phyloP scores from a whole-genome alignment of 2,888 invertebrate species.

The Deilephila elpenor region DNA sequence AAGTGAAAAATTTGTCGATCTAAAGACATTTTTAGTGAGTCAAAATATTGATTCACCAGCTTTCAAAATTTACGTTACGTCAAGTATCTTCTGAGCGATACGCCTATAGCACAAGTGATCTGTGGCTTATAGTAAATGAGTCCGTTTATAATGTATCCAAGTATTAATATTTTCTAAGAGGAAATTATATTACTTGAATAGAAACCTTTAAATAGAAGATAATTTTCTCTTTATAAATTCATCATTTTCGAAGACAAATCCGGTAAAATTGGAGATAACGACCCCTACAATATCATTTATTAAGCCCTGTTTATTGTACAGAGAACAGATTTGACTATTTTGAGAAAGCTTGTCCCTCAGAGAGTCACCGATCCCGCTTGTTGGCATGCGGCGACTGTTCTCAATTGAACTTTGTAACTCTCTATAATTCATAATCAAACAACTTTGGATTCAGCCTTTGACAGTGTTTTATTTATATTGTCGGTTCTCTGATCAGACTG shows the following conservation, averaged over 20 bases:
- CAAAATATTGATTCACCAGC: too few species aligned
- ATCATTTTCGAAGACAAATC: background rate
- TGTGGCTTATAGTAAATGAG: too few species aligned
- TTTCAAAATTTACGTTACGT: too few species aligned
- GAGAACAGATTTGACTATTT: conserved; percentile 7
- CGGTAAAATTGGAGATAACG: background rate
- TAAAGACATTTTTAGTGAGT: too few species aligned
- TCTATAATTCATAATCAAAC: background rate
- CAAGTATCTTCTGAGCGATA: too few species aligned
- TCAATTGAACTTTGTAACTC: background rate
- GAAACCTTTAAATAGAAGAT: background rate
- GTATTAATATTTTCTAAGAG: background rate
- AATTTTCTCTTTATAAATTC: background rate
- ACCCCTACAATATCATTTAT: background rate
- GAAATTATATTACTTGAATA: background rate
- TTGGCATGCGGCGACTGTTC: background rate
- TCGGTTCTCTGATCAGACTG: too few species aligned
- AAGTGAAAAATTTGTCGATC: too few species aligned
- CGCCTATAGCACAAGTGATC: too few species aligned
- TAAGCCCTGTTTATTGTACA: background rate
- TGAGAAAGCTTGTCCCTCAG: background rate
- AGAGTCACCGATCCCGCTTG: conserved; percentile 12
- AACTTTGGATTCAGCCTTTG: too few species aligned
- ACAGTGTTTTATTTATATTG: too few species aligned
- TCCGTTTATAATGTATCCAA: too few species aligned